Evolutionary conservation across 2,888 invertebrate species (phyloP).

Genomic region (Limnephilus lunatus): DNA sequence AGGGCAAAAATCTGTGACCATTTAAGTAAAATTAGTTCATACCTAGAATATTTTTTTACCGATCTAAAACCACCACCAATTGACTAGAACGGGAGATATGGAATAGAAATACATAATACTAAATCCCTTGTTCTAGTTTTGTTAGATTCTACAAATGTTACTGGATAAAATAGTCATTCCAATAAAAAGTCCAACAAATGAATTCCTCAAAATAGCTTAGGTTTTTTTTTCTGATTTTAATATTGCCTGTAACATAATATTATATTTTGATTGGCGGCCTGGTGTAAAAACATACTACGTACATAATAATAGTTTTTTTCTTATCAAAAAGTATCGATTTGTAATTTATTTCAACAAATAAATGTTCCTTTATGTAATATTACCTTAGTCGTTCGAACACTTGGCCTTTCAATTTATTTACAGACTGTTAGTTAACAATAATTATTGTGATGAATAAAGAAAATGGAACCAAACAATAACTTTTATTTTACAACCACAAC

Average conservation of each 20-base stretch:
- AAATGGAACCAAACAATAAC: background rate
- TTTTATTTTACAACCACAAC: background rate
- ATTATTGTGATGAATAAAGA: slow-evolving; percentile 14
- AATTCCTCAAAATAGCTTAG: background rate
- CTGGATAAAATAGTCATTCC: background rate
- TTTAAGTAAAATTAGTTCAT: background rate
- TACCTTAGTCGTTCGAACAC: background rate
- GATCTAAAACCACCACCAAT: background rate
- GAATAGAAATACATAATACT: background rate
- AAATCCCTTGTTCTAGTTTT: background rate
- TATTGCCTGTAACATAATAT: slow-evolving; percentile 2
- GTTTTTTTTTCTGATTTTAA: background rate
- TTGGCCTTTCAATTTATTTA: background rate
- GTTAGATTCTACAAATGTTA: background rate
- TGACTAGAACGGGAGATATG: background rate
- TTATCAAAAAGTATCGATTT: background rate
- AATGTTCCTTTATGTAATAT: background rate
- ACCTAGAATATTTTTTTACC: background rate
- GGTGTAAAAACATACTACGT: background rate
- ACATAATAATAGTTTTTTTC: background rate
- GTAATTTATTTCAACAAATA: background rate
- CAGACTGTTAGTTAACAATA: background rate
- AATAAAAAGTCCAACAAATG: background rate
- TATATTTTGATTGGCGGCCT: slow-evolving; percentile 1
- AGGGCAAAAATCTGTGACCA: background rate